Base-by-base conservation (phyloP, 2,888 invertebrate species). In the Rosalia funebris region DNA sequence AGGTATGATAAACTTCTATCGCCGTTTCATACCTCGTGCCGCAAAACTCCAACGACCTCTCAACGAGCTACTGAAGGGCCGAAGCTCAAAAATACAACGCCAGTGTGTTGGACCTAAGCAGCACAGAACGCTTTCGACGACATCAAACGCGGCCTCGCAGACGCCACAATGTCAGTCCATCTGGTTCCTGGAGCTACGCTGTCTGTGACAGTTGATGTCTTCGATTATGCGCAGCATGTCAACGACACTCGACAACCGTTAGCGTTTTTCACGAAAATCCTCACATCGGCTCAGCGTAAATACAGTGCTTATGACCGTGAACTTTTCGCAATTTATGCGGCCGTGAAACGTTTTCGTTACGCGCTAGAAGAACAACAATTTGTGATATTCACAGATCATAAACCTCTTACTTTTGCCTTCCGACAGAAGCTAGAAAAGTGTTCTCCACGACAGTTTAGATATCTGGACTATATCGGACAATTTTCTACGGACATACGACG, bases 401-500 rank as follows among this genome's bases (percentile, higher is more conserved):
- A 77, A 42, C 79, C 78, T 0, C 52, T 80, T 5, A 61, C 12
- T 62, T 77, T 62, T 36, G 78, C 79, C 0, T 77, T 82, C 52
- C 12, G 50, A 2, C 63, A 74, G 57, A 71, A 71, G 10, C 25
- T 66, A 1, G 73, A 75, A 1, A 74, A 75, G 14, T 53, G 53
- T 16, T 52, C 78, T 1, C 80, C 79, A 0, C 52, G 79, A 1
- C 79, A 81, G 57, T 63, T 70, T 10, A 57, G 78, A 1, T 73
- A 81, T 7, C 61, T 81, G 0, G 72, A 76, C 46, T 77, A 68
- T 12, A 77, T 70, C 1, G 32, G 53, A 1, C 64, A 66, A 47
- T 81, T 80, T 60, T 72, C 77, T 0, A 79, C 75, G 0, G 74
- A 77, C 47, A 75, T 80, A 1, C 55, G 64, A 1, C 71, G 79